Conservation (phyloP, 2,113 vertebrate genomes). For the Sinocyclocheilus rhinocerous region DNA sequence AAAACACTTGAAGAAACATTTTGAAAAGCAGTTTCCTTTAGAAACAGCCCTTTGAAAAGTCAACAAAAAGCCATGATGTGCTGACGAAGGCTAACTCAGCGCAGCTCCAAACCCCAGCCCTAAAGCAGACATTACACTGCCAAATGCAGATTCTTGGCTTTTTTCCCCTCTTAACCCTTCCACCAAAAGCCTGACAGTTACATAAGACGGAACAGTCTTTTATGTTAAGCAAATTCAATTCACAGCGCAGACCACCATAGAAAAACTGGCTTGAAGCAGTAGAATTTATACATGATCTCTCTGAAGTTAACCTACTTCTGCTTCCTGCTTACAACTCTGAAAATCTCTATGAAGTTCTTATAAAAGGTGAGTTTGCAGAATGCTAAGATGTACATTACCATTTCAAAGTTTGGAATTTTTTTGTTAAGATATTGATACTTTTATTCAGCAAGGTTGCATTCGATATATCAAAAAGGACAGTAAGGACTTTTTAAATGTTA, state of each 20-base stretch:
- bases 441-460: background rate
- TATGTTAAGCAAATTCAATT: background rate
- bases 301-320: background rate
- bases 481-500: background rate
- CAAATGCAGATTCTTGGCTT: background rate
- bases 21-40: conserved; percentile 41
- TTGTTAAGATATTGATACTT: background rate
- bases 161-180: conserved; percentile 20
- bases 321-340: background rate
- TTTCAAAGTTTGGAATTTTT: background rate
- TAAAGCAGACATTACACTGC: background rate
- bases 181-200: background rate
- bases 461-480: background rate
- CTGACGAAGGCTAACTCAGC: conserved; percentile 69
- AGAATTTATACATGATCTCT: background rate
- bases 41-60: conserved; percentile 50
- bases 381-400: background rate
- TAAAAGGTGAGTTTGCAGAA: background rate
- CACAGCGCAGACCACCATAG: background rate
- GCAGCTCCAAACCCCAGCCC: conserved; percentile 44
- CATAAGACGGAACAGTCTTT: background rate
- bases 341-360: background rate
- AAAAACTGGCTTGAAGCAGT: background rate
- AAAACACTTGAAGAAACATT: conserved; percentile 28
- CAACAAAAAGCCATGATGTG: conserved; percentile 60